Evolutionary conservation across 1,140 invertebrate genomes (phyloP), one percentile per base, ranked within the genome.

Genomic region (Pachypsylla venusta): DNA sequence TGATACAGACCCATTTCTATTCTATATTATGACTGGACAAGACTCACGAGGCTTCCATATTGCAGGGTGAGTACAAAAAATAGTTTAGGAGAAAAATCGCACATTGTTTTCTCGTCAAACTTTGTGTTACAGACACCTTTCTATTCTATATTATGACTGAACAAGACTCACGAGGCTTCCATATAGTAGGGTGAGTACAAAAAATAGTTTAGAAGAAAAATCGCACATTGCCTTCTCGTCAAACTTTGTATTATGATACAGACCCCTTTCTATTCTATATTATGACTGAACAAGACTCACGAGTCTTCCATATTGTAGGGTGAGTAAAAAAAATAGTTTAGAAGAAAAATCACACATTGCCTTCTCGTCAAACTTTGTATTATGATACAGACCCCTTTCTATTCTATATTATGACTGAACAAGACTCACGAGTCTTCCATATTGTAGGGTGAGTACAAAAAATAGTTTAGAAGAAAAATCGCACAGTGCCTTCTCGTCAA

Each of bases 261-360:
- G 96, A 99, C 74, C 95, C 96, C 1, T 99, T 99, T 76, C 74
- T 99, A 1, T 99, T 99, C 74, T 99, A 99, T 70, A 91, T 98
- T 0, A 93, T 99, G 88, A 98, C 95, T 16, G 93, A 98, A 70
- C 86, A 84, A 67, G 85, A 89, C 70, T 80, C 77, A 10, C 75
- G 84, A 67, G 87, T 86, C 19, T 89, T 92, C 73, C 96, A 99
- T 68, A 95, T 99, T 70, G 95, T 99, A 2, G 97, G 97, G 4
- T 99, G n/a, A n/a, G n/a, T n/a, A n/a, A n/a, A n/a, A n/a, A n/a
- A n/a, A n/a, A n/a, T n/a, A n/a, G n/a, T n/a, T n/a, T n/a, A n/a
- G n/a, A n/a, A n/a, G n/a, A n/a, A n/a, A n/a, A n/a, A n/a, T n/a
- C n/a, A n/a, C n/a, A n/a, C n/a, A n/a, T n/a, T n/a, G n/a, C n/a